Conservation (phyloP, 2,797 vertebrate species). For the Diplodus sargus region DNA sequence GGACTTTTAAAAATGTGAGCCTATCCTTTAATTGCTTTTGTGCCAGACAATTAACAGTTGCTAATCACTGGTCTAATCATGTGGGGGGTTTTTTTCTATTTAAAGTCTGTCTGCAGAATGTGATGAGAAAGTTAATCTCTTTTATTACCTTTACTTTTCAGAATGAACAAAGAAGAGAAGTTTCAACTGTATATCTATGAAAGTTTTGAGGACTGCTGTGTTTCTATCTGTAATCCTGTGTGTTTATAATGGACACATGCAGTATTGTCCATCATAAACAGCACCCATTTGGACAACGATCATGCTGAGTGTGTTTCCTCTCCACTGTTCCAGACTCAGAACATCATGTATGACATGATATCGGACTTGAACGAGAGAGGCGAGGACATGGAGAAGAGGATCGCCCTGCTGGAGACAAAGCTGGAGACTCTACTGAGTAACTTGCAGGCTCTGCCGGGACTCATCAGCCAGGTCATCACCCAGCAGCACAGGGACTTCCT, state of each 20-base stretch:
- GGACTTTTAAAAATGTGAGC: constrained; percentile 7
- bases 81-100: constrained; percentile 1
- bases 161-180: constrained; percentile 13
- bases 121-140: constrained; percentile 17
- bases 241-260: not conserved
- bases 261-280: constrained; percentile 13
- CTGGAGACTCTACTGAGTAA: constrained; percentile 97
- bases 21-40: not conserved
- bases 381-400: constrained; percentile 99
- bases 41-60: not conserved
- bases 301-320: constrained; percentile 52
- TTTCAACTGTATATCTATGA: not conserved
- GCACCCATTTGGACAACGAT: constrained; percentile 10
- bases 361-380: constrained; percentile 98
- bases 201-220: constrained; percentile 9
- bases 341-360: constrained; percentile 99
- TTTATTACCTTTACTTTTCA: constrained; percentile 40
- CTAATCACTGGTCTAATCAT: not conserved
- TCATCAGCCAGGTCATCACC: constrained; percentile 97
- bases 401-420: constrained; percentile 95
- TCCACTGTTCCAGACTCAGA: constrained; percentile 93
- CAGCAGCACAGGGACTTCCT: constrained; percentile 97
- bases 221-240: constrained; percentile 3
- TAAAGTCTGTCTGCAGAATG: constrained; percentile 3
- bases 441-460: constrained; percentile 96